Evolutionary conservation across 2,888 invertebrate genomes (phyloP), one percentile per base, ranked within the genome.

Genomic region (Ectemnius cavifrons): DNA sequence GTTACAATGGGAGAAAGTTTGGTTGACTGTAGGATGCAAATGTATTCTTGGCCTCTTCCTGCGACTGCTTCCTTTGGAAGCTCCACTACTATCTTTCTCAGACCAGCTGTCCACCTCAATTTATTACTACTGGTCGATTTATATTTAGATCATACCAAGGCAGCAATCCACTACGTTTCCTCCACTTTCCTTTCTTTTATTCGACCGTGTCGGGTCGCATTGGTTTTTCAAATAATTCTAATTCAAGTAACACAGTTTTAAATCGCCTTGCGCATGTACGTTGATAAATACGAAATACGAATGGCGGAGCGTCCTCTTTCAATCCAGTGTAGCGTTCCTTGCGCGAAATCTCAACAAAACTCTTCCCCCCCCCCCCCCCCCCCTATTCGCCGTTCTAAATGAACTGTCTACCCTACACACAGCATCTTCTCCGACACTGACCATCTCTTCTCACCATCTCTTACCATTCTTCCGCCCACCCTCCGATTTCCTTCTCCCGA

Each of bases 401-500:
- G 16, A 27, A 18, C 14, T 52, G n/a, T 18, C n/a, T 5, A 18
- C 27, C 49, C 67, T 56, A 46, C n/a, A 37, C 16, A 18, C 6
- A 20, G 46, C 62, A 18, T n/a, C n/a, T 14, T 45, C 16, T 60
- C 47, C 47, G 52, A 52, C 60, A 28, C n/a, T 11, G 16, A 47
- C 47, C 49, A 47, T 20, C 49, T 57, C 27, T 16, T 61, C 45
- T 46, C 47, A 11, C 23, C 45, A 47, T 49, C 56, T 65, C 49
- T 60, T 20, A 18, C 14, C 45, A 61, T 47, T 23, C 28, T 61
- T 47, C 46, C 27, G 52, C 61, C 59, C 28, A 61, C 46, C 72
- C 69, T 75, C 68, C 77, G 49, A 63, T 71, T 76, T 62, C 80
- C 80, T 82, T 71, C 77, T 77, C 71, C 73, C 69, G 82, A 89